Base-by-base conservation (phyloP, 37 sponge, comb jelly and placozoan genomes). In the Dysidea cf. avara region DNA sequence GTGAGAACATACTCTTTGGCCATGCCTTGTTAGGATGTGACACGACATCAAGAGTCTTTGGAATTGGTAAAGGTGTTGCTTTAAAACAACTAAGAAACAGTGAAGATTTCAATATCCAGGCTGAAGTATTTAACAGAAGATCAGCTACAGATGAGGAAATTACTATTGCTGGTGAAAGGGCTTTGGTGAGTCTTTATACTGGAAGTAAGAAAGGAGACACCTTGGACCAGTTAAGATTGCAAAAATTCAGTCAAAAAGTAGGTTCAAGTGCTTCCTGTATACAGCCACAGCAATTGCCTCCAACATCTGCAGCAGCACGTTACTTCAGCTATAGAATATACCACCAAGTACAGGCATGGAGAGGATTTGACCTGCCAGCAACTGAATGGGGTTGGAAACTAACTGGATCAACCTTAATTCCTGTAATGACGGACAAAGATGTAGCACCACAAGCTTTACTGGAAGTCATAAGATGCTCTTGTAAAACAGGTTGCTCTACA, bases 1-100 rank as follows among this genome's bases (percentile, higher is more conserved):
- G 78, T 66, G 48, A 36, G 53, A 16, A 77, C 67, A 77, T 77
- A 33, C 39, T 77, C 56, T 77, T 77, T 66, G 26, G 64, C 50
- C 78, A 77, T 77, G 68, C 78, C 50, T 13, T 66, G 32, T 66
- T 77, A 30, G 62, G 62, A 30, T 59, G 62, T 59, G 62, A 59
- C 25, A 59, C 62, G 17, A 59, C 62, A 59, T 59, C 62, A 26
- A 25, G 62, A 30, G 62, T 59, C 25, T 59, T 59, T 59, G 20
- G 25, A n/a, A 59, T 59, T 18, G 14, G 62, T 26, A 59, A 59
- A 59, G 17, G 62, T n/a, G n/a, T n/a, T n/a, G n/a, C n/a, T n/a
- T n/a, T n/a, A n/a, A n/a, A n/a, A n/a, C n/a, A n/a, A n/a, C n/a
- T n/a, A n/a, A n/a, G n/a, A n/a, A n/a, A n/a, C n/a, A n/a, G n/a